phyloP scores from a whole-genome alignment of 1,140 invertebrate genomes.

The Leptinotarsa lineolata region DNA sequence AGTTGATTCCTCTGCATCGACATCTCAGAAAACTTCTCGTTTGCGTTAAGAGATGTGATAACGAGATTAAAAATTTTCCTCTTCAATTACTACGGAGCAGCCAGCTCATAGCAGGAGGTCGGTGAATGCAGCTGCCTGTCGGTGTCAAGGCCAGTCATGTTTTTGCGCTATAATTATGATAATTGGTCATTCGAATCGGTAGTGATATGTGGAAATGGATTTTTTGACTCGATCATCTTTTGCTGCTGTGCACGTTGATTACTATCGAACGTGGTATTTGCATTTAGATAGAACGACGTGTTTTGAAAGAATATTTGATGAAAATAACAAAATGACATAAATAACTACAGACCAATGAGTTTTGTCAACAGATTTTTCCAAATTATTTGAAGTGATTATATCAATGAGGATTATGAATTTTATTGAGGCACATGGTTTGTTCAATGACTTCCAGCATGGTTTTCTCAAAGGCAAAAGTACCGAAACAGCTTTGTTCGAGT shows the following conservation, averaged over 20 bases:
- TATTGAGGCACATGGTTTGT: no score
- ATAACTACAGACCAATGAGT: no score
- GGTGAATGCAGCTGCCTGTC: conserved; percentile 4
- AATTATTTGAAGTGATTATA: no score
- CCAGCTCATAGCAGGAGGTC: conserved; percentile 8
- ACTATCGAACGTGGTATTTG: not conserved
- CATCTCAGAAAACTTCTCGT: conserved; percentile 7
- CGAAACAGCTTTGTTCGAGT: no score
- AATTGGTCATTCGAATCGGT: not conserved
- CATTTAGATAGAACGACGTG: not conserved
- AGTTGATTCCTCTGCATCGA: not conserved
- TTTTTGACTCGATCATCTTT: conserved; percentile 1
- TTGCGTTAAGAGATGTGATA: not conserved
- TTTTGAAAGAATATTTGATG: no score
- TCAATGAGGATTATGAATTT: no score
- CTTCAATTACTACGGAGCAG: not conserved
- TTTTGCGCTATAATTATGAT: conserved; percentile 13
- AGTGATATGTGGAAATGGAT: conserved; percentile 5
- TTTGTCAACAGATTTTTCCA: no score
- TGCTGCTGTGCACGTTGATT: not conserved
- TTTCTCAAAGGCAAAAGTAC: no score
- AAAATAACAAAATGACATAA: no score
- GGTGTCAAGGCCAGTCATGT: conserved; percentile 14
- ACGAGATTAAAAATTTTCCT: conserved; percentile 7
- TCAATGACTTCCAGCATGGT: no score